Percentiles rank a stretch among this genome's conserved stretches.
Evolutionary conservation across 2,888 invertebrate genomes (phyloP).

Genomic region (Ophion obscuratus): DNA sequence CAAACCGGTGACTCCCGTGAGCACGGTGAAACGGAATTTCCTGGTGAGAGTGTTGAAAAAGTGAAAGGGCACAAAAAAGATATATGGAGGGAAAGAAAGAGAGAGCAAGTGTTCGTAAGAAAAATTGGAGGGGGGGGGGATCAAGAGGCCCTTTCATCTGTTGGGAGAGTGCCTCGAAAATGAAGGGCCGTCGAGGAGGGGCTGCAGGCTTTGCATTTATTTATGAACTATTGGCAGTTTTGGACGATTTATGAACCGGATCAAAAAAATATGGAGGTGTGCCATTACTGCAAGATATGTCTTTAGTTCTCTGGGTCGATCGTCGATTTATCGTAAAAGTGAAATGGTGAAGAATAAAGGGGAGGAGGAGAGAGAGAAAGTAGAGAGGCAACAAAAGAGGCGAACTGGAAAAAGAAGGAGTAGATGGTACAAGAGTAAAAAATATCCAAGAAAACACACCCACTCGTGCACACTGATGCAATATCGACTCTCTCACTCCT

Average conservation of each 20-base stretch:
- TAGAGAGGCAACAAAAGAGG: slow-evolving; percentile 6
- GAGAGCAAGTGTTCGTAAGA: not conserved
- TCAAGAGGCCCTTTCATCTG: slow-evolving; percentile 42
- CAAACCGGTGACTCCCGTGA: not conserved
- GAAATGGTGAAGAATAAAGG: slow-evolving; percentile 25
- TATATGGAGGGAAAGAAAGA: slow-evolving; percentile 17
- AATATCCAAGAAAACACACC: no score
- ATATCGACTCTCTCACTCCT: slow-evolving; percentile 6
- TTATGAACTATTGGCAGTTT: slow-evolving; percentile 77
- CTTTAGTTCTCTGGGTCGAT: slow-evolving; percentile 61
- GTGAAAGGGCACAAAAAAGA: slow-evolving; percentile 34
- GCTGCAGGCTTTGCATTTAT: slow-evolving; percentile 69
- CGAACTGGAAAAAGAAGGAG: no score
- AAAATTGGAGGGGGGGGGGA: slow-evolving; percentile 14
- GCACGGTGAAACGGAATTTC: slow-evolving; percentile 11
- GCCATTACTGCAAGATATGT: slow-evolving; percentile 53
- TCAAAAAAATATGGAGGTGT: slow-evolving; percentile 72
- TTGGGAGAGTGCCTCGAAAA: slow-evolving; percentile 40
- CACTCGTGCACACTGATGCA: no score
- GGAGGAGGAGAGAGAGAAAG: slow-evolving; percentile 48
- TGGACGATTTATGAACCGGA: slow-evolving; percentile 76
- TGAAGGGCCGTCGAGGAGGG: slow-evolving; percentile 58
- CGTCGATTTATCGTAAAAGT: slow-evolving; percentile 60
- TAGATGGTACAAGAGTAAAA: no score
- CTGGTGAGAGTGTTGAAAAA: slow-evolving; percentile 34